Conservation (phyloP, 2,797 vertebrate species). For the Crocidura indochinensis region DNA sequence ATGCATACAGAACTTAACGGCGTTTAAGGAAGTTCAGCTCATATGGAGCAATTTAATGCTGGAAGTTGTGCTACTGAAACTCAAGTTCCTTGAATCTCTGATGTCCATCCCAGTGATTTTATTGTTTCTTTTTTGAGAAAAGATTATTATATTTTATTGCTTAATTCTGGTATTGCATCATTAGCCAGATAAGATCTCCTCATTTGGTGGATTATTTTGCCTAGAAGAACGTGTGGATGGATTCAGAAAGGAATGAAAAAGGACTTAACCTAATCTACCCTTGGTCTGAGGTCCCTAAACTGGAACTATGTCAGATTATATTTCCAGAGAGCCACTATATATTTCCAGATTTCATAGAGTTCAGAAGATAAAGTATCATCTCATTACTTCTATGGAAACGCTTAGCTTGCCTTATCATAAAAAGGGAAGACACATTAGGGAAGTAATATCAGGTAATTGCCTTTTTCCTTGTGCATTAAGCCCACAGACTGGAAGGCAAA, state of each 20-base stretch:
- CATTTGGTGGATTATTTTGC: conserved; percentile 23
- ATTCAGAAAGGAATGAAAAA: neutral
- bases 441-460: neutral
- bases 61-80: no score
- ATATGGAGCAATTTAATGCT: neutral
- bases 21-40: neutral
- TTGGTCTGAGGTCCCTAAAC: neutral
- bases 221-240: no score
- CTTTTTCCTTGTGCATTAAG: conserved; percentile 25
- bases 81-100: neutral
- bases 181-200: neutral
- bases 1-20: neutral
- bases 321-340: neutral
- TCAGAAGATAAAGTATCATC: conserved; percentile 11
- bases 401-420: neutral
- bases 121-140: neutral
- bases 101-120: neutral
- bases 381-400: neutral
- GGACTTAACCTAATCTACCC: neutral
- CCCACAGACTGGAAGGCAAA: neutral
- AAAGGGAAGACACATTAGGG: neutral
- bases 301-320: neutral
- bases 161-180: neutral
- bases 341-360: neutral
- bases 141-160: neutral